Conservation (phyloP, 2,113 vertebrate genomes). For the Hylia prasina region DNA sequence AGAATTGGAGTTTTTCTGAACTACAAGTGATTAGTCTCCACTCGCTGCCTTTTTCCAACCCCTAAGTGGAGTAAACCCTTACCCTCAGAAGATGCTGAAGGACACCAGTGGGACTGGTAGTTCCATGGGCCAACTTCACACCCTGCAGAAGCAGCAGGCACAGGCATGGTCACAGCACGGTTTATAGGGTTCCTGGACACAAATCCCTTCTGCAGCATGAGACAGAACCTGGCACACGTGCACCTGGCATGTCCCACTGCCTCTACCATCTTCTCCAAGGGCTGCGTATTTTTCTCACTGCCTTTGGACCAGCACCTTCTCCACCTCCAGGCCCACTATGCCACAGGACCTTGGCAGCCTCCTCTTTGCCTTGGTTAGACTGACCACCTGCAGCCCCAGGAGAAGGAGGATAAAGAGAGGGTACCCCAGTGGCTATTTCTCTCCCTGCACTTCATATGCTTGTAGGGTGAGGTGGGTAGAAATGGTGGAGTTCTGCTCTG, state of each 20-base stretch:
- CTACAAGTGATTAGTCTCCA: background rate
- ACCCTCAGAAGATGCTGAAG: background rate
- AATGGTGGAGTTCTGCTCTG: background rate
- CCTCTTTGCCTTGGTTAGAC: background rate
- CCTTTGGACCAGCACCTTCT: background rate
- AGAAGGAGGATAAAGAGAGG: background rate
- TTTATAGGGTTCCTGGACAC: background rate
- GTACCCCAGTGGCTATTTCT: background rate
- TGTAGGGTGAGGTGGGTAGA: rapidly evolving
- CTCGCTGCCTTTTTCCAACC: background rate
- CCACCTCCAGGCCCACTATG: background rate
- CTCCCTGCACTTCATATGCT: background rate
- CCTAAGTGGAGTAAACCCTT: background rate
- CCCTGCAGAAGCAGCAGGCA: background rate
- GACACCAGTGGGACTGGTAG: background rate
- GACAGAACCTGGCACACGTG: background rate
- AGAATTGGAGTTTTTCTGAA: background rate
- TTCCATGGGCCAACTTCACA: background rate
- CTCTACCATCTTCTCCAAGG: background rate
- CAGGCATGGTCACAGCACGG: background rate
- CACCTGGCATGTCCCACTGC: background rate
- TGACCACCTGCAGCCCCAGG: background rate
- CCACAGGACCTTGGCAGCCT: background rate
- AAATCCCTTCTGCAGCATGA: background rate
- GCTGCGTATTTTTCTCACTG: background rate